These are phyloP conservation scores for Dreissena rostriformis DNA, from an alignment of 1,140 invertebrate genomes.

Conservation along the genomic window DNA sequence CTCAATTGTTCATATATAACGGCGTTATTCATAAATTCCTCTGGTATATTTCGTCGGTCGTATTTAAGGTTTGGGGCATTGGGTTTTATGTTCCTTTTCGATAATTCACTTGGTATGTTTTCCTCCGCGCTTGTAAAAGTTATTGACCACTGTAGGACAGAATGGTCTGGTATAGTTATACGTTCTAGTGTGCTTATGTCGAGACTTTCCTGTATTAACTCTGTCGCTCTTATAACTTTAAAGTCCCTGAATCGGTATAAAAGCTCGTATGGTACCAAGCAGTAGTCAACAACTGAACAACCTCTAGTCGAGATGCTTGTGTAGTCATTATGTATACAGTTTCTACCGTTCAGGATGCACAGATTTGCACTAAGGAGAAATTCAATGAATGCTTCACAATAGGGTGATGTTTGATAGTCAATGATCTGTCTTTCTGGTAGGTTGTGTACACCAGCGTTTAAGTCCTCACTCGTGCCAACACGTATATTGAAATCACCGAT, in stretches of 20 bases:
- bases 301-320: not conserved
- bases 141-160: too few relatives aligned
- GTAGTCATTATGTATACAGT: not conserved
- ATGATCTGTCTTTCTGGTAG: too few relatives aligned
- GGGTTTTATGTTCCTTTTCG: too few relatives aligned
- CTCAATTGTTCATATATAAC: too few relatives aligned
- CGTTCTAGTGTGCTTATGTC: too few relatives aligned
- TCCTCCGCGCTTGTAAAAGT: too few relatives aligned
- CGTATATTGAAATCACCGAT: not conserved
- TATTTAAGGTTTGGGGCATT: too few relatives aligned
- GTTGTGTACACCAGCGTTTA: not conserved
- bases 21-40: too few relatives aligned
- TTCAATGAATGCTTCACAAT: not conserved
- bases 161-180: too few relatives aligned
- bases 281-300: not conserved
- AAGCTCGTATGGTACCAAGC: not conserved
- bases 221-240: not conserved
- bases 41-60: too few relatives aligned
- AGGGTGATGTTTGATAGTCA: too few relatives aligned
- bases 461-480: not conserved
- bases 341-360: not conserved
- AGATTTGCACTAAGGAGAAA: constrained; percentile 3
- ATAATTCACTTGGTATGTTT: too few relatives aligned
- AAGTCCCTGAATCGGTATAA: not conserved
- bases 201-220: constrained; percentile 2